Evolutionary conservation across 2,888 invertebrate species (phyloP), one percentile per base, ranked within the genome.

Genomic region (Fragum whitleyi): DNA sequence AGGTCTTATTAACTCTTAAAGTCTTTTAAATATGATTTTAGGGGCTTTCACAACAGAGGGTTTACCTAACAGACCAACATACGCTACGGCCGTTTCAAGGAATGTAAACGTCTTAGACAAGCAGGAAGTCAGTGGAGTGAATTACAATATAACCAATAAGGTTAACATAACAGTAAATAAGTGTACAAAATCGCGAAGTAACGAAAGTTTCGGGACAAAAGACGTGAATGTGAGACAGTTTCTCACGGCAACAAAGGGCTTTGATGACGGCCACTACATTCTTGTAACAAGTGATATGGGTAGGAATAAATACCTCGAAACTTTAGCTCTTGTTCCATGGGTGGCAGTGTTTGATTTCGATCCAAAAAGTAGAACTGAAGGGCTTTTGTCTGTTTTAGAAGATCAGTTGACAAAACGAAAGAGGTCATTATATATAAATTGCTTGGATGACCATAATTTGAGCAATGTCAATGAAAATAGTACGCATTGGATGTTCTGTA

Each of bases 301-400:
- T 3, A 26, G 32, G 16, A 39, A 29, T 0, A 51, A 39, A 5
- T 42, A 53, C 57, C 16, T 86, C 26, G 79, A 83, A 19, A 73
- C 78, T 59, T 53, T 86, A 32, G 73, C 83, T 5, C 29, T 62
- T 1, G 83, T 82, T 19, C 85, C 87, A 9, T 88, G 86, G 86
- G 57, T 84, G 32, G 79, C 80, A 21, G 86, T 87, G 16, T 88
- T 75, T 65, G 81, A 84, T 57, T 78, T 84, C 69, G 83, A 84
- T 39, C 42, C 65, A 14, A 28, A 55, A 0, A 83, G 86, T 29
- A 78, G 86, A 69, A 62, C 83, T 23, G 32, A n/a, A 0, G 88
- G 88, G 1, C 57, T 87, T n/a, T 62, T 84, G 19, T 74, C 65
- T 26, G 61, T 53, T 19, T 68, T 72, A 29, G 80, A 84, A 74